phyloP scores from a whole-genome alignment of 2,888 invertebrate genomes.

The Lasioglossum oenotherae region DNA sequence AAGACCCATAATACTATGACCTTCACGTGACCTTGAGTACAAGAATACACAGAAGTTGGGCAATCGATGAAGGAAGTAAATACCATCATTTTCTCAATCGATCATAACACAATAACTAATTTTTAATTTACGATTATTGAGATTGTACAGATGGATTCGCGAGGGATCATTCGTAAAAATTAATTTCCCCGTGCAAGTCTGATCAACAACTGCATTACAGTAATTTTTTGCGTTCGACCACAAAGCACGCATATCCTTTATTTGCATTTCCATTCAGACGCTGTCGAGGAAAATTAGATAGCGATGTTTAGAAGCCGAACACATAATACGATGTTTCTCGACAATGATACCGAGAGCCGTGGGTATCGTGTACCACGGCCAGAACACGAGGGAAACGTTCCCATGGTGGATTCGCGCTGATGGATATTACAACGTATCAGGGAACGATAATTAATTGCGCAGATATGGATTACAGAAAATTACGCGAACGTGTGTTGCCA shows the following conservation, averaged over 20 bases:
- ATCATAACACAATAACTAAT: no score
- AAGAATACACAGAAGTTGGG: no score
- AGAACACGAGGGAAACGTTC: slow-evolving; percentile 27
- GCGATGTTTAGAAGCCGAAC: not conserved
- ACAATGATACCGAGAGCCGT: slow-evolving; percentile 10
- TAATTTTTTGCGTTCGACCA: not conserved
- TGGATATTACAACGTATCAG: slow-evolving; percentile 60
- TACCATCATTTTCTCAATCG: no score
- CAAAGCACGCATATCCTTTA: not conserved
- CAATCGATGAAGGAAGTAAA: no score
- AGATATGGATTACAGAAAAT: slow-evolving; percentile 66
- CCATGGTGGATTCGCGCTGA: not conserved
- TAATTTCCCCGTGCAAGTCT: not conserved
- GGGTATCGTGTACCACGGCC: not conserved
- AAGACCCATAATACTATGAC: no score
- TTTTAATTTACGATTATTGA: no score
- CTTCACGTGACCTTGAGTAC: no score
- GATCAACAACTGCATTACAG: no score
- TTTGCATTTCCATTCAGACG: not conserved
- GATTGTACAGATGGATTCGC: no score
- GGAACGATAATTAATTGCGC: slow-evolving; percentile 67
- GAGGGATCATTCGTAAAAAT: no score
- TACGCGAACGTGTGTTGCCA: slow-evolving; percentile 59
- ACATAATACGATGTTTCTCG: not conserved
- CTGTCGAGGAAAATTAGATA: not conserved